These are phyloP conservation scores for Aricia agestis DNA, from an alignment of 1,140 invertebrate species.

Conservation along the genomic window DNA sequence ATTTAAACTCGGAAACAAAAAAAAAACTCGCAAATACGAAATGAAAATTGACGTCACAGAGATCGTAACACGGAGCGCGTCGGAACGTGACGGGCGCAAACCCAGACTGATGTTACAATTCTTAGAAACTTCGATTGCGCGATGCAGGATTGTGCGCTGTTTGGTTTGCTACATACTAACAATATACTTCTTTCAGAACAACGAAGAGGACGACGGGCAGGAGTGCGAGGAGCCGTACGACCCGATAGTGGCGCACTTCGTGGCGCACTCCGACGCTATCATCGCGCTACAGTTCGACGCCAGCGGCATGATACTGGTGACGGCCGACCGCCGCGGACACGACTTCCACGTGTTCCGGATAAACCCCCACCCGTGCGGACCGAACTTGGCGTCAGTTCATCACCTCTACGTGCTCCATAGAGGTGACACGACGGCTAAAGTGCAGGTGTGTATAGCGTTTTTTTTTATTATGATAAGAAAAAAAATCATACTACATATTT, in stretches of 20 bases:
- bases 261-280: slow-evolving; percentile 94
- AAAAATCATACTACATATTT: too few species aligned
- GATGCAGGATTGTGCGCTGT: too few species aligned
- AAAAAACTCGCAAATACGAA: too few species aligned
- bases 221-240: slow-evolving; percentile 77
- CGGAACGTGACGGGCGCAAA: too few species aligned
- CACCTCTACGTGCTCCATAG: slow-evolving; percentile 97
- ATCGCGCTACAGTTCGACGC: slow-evolving; percentile 94
- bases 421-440: slow-evolving; percentile 89
- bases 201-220: slow-evolving; percentile 77
- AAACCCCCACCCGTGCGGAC: slow-evolving; percentile 93
- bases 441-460: slow-evolving; percentile 71
- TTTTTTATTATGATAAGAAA: too few species aligned
- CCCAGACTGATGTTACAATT: too few species aligned
- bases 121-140: too few species aligned
- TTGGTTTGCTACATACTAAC: too few species aligned
- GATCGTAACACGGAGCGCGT: too few species aligned
- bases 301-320: slow-evolving; percentile 93
- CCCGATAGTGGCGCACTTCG: slow-evolving; percentile 93
- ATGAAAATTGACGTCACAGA: too few species aligned
- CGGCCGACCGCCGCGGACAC: slow-evolving; percentile 95
- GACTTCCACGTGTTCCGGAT: slow-evolving; percentile 97
- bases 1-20: too few species aligned
- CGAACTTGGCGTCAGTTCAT: slow-evolving; percentile 93
- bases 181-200: slow-evolving; percentile 51